phyloP scores from a whole-genome alignment of 2,797 vertebrate genomes.

The Telmatherina bonti region DNA sequence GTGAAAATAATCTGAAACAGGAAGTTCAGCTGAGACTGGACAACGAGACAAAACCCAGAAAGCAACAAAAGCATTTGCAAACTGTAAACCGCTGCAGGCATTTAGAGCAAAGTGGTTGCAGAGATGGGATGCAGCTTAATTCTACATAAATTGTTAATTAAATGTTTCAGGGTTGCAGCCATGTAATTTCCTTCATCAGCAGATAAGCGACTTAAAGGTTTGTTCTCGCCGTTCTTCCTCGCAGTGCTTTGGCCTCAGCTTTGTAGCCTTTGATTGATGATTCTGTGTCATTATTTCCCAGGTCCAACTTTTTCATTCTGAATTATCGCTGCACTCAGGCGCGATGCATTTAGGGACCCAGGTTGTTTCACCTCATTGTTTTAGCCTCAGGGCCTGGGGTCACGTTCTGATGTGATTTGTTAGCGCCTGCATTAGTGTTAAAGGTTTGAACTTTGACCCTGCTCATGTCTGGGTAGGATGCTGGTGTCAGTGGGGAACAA shows the following conservation, averaged over 20 bases:
- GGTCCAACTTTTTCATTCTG: conserved; percentile 62
- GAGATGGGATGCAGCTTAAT: conserved; percentile 64
- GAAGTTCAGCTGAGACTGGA: conserved; percentile 37
- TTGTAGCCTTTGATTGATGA: conserved; percentile 71
- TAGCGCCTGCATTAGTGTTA: conserved; percentile 45
- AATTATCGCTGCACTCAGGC: conserved; percentile 47
- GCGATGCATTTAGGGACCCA: conserved; percentile 7
- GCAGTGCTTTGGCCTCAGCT: conserved; percentile 61
- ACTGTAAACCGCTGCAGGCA: conserved; percentile 52
- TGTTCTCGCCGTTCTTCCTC: conserved; percentile 54
- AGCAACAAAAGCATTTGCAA: conserved; percentile 28
- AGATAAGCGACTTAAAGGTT: conserved; percentile 74
- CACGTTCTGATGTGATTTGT: conserved; percentile 57
- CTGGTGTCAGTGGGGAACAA: conserved; percentile 70
- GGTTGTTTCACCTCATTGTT: conserved; percentile 54
- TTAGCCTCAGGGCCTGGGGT: conserved; percentile 59
- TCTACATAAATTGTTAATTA: conserved; percentile 75
- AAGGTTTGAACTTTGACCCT: conserved; percentile 70
- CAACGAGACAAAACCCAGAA: conserved; percentile 39
- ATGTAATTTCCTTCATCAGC: conserved; percentile 74
- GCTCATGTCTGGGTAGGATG: conserved; percentile 63
- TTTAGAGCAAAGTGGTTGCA: conserved; percentile 51
- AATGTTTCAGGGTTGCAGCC: conserved; percentile 75
- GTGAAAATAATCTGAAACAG: conserved; percentile 54
- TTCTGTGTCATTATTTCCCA: conserved; percentile 55